phyloP scores from a whole-genome alignment of 2,797 vertebrate genomes.

The Malacoraja senta region DNA sequence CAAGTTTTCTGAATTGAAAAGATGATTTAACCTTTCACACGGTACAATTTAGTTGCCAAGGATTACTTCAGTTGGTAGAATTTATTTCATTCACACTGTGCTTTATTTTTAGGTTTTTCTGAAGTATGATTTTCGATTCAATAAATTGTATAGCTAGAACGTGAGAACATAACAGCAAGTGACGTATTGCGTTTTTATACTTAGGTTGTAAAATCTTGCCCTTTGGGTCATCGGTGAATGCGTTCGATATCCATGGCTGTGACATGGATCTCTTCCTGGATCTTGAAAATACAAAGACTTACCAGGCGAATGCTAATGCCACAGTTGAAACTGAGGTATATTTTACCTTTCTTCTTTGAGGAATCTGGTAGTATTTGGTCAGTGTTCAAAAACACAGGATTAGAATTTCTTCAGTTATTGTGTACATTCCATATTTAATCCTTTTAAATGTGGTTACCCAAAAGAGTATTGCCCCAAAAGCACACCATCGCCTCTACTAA shows the following conservation, averaged over 20 bases:
- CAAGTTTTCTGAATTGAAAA: not conserved
- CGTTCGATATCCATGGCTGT: conserved; percentile 76
- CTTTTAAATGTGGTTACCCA: not conserved
- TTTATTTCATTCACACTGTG: not conserved
- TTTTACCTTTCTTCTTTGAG: not conserved
- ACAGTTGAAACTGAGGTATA: conserved; percentile 47
- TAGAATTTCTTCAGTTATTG: not conserved
- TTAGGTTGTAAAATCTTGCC: conserved; percentile 72
- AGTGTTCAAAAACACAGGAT: not conserved
- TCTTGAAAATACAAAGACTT: conserved; percentile 69
- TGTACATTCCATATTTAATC: not conserved
- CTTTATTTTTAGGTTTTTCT: not conserved
- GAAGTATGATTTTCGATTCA: not conserved
- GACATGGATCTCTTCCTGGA: conserved; percentile 85
- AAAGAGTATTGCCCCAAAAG: not conserved
- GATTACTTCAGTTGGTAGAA: not conserved
- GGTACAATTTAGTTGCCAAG: no score
- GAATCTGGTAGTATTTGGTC: not conserved
- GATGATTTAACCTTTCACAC: not conserved
- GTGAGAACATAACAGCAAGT: not conserved
- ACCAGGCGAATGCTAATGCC: conserved; percentile 59
- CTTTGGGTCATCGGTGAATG: conserved; percentile 85
- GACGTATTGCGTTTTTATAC: conserved; percentile 12
- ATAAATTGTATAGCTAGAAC: not conserved
- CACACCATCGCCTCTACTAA: no score